Base-by-base conservation (phyloP, 2,797 vertebrate species). In the Halcyon chelicuti region DNA sequence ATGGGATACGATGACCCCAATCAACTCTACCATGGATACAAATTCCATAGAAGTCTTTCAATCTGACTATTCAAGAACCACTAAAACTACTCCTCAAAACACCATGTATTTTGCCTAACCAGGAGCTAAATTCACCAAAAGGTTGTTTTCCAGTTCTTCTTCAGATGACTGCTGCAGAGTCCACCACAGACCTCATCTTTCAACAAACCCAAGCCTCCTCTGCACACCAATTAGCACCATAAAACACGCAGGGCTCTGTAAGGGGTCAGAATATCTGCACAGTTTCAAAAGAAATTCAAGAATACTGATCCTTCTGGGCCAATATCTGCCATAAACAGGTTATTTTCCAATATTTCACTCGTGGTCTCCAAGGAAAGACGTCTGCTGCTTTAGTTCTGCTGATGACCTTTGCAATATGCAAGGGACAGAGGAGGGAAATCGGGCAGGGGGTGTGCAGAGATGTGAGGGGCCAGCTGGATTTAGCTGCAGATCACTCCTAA, bases 21-120 rank as follows among this genome's bases (percentile, higher is more conserved):
- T 20, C 10, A 49, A 40, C 42, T 76, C 49, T 33, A 8, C 2
- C 2, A 0, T 2, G 4, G 35, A 12, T 16, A 10, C 3, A 54
- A 33, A 58, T 20, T 66, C 28, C 37, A 58, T 5, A 5, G 1
- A 49, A 55, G 8, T 17, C 2, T 12, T 65, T 63, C 26, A 16
- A 37, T 7, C 26, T 55, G 26, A n/a, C 18, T n/a, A 5, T 7
- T 74, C 26, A 67, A 87, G 44, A 8, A 44, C 23, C 33, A 51
- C 11, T 44, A 49, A 52, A 67, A 15, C 14, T 28, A 14, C 28
- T 21, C 20, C 16, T 47, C 25, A 33, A 54, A 68, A 60, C 4
- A 33, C 5, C 22, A 31, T 0, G 1, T 14, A 31, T 37, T 73
- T 88, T 88, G 14, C 8, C 29, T 46, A 61, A 31, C 9, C 18